Base-by-base conservation (phyloP, 2,113 vertebrate species). In the Corythaeola cristata region DNA sequence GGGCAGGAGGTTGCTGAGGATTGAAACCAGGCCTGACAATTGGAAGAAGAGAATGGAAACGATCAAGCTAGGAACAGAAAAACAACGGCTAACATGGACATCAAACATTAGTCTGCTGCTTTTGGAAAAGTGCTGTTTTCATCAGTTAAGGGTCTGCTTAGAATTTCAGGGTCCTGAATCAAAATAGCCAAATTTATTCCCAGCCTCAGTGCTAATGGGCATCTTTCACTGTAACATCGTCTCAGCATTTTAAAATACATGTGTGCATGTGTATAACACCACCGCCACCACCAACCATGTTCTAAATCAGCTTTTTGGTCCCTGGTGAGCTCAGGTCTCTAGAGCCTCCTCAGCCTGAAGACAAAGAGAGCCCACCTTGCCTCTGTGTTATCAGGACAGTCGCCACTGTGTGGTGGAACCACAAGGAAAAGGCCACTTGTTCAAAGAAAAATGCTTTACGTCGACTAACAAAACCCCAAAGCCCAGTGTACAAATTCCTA, bases 191-290 rank as follows among this genome's bases (percentile, higher is more conserved):
- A 53, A 60, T 52, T 63, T 52, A 39, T 68, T 88, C 44, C 53
- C 53, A 47, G 11, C 8, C 13, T 76, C 27, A 64, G 22, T 33
- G 14, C 44, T 79, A 59, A 75, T 82, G 30, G 20, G 9, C 17
- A 30, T 27, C 41, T 68, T 55, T 30, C 53, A 56, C 2, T 5
- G 32, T 7, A 75, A 37, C 0, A 1, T 9, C 3, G 1, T 8
- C 11, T n/a, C 12, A 26, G 22, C 10, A 24, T 79, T 85, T 55
- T 33, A 49, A 88, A 75, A 35, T 30, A n/a, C 1, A 1, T 3
- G 7, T 0, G 0, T 16, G 13, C 23, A 45, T 2, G 4, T 24
- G 21, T 37, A 2, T 8, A 55, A 9, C 58, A 63, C 21, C 55
- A n/a, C 30, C 1, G 3, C 27, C 10, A 12, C 53, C 18, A 30